These are phyloP conservation scores for Scytalopus superciliaris DNA, from an alignment of 2,113 vertebrate species.

Conservation along the genomic window DNA sequence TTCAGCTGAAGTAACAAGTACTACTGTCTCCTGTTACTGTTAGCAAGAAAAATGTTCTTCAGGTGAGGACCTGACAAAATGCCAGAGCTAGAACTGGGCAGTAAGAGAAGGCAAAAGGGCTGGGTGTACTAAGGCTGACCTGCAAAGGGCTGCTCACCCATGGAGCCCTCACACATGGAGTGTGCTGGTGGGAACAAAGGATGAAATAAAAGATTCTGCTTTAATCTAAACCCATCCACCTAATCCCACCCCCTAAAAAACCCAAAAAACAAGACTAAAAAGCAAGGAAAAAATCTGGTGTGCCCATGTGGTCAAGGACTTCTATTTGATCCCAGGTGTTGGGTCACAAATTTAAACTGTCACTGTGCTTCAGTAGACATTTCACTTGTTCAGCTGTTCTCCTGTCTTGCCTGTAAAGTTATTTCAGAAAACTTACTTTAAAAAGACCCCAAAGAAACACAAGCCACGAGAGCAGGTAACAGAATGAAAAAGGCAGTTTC, in stretches of 20 bases:
- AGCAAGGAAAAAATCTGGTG: background rate
- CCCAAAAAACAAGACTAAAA: background rate
- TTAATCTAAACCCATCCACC: background rate
- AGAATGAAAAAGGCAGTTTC: background rate
- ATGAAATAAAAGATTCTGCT: background rate
- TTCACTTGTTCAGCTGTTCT: background rate
- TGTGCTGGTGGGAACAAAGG: background rate
- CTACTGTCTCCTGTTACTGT: background rate
- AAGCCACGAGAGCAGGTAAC: background rate
- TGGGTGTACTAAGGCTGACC: background rate
- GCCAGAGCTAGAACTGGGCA: background rate
- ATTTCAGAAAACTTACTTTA: background rate
- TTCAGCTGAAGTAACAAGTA: background rate
- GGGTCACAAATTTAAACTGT: background rate
- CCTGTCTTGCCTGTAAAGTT: background rate
- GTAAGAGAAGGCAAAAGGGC: background rate
- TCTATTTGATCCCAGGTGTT: background rate
- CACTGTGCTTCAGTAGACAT: background rate
- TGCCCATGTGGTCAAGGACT: background rate
- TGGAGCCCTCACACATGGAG: background rate
- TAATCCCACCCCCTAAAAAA: background rate
- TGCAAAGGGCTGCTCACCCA: background rate
- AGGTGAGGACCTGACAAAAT: background rate
- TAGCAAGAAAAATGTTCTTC: background rate
- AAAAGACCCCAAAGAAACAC: background rate